Base-by-base conservation (phyloP, 2,888 invertebrate species). In the Andrena chrysosceles region DNA sequence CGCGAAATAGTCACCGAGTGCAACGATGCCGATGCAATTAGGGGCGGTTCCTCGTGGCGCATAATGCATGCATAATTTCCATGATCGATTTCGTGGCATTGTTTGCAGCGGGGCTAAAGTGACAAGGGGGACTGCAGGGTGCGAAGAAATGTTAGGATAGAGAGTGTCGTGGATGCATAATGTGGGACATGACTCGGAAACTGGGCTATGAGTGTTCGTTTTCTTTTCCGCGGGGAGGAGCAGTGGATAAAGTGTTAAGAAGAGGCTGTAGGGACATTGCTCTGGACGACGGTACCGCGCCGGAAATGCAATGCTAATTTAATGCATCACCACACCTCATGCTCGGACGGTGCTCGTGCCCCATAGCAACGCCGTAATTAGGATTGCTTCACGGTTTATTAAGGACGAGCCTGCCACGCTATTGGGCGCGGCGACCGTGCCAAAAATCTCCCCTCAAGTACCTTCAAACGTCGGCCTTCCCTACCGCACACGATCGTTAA, bases 381-480 rank as follows among this genome's bases (percentile, higher is more conserved):
- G 89, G 91, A 89, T 91, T 87, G 89, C 91, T 92, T 91, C 91
- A 90, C 87, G 89, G 89, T 88, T 88, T 91, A 90, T 91, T 90
- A 89, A 88, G 85, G 83, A 88, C 85, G 79, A 42, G 79, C 66
- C 79, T 66, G 81, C 62, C 72, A 85, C 78, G 56, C 42, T 79
- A 67, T 73, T 85, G 84, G 87, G 89, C 81, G 86, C 82, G 85
- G 72, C 85, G 81, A 72, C 74, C 81, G 78, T 76, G 85, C 56
- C 26, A 23, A n/a, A 49, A 60, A n/a, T 10, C 56, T 49, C 13
- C 20, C 31, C 63, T 42, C 42, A 0, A 16, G 16, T 16, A 16
- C 42, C 16, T 42, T 16, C 16, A 42, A 42, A 42, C 1, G 1
- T 16, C 42, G 1, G 42, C 42, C 42, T 5, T 4, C 42, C 42